Base-by-base conservation (phyloP, 2,888 invertebrate genomes). In the Drosophila phalerata region DNA sequence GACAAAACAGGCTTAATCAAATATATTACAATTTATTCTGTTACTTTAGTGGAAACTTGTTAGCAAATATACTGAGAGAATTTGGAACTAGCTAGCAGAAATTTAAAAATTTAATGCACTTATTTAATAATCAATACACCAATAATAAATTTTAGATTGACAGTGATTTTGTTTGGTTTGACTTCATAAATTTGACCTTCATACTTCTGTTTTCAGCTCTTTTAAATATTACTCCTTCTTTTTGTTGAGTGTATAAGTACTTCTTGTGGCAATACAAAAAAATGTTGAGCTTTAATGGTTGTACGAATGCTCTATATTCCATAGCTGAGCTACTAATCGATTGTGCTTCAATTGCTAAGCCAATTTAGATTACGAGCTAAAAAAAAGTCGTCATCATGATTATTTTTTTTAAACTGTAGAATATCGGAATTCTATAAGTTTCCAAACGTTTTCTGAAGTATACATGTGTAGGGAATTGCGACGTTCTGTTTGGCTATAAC, bases 261-360 rank as follows among this genome's bases (percentile, higher is more conserved):
- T 38, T 11, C 19, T 13, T 11, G 11, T 43, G 48, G 10, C 19
- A 9, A 30, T 19, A 43, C 13, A 19, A n/a, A 38, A 34, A 32
- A 13, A 19, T n/a, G 15, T 34, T 37, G 25, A 42, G 49, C 13
- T 28, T 25, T 22, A 19, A 22, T 62, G 38, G 47, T 47, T 40
- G 13, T 10, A 34, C 30, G 37, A 53, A 74, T 76, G 32, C 79
- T 32, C 75, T 75, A 38, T 48, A 58, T 51, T 42, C 15, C 22
- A 22, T 2, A 43, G 6, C 30, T 10, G 6, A 11, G 19, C 28
- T 19, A 25, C 30, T 64, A 34, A 64, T 51, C 45, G 52, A 6
- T 40, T 30, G 38, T 19, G 28, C 19, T 34, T 32, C 11, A 17
- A 32, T 13, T 30, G 22, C 1, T n/a, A 9, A 53, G 8, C 30